Evolutionary conservation across 2,113 vertebrate genomes (phyloP).

Genomic region (mouse (Mus musculus)): GRCm39 chr4:69557501-69558000

Average conservation of each 20-base stretch:
- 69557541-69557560: not conserved
- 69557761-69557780: not conserved
- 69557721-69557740: not conserved
- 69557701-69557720: not conserved
- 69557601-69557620: not conserved
- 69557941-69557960: rapidly evolving
- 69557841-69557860: not conserved
- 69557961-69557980: not conserved
- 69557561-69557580: not conserved
- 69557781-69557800: not conserved
- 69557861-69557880: not conserved
- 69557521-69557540: not conserved
- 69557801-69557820: not conserved
- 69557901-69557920: not conserved
- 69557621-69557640: not conserved
- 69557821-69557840: not conserved
- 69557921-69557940: not conserved
- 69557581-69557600: not conserved
- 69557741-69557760: not conserved
- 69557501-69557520: not conserved
- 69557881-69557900: not conserved
- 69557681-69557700: not conserved
- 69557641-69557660: not conserved
- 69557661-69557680: not conserved
- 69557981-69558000: not conserved